These are phyloP conservation scores for Coenonympha arcania DNA, from an alignment of 2,888 invertebrate species.

Conservation along the genomic window DNA sequence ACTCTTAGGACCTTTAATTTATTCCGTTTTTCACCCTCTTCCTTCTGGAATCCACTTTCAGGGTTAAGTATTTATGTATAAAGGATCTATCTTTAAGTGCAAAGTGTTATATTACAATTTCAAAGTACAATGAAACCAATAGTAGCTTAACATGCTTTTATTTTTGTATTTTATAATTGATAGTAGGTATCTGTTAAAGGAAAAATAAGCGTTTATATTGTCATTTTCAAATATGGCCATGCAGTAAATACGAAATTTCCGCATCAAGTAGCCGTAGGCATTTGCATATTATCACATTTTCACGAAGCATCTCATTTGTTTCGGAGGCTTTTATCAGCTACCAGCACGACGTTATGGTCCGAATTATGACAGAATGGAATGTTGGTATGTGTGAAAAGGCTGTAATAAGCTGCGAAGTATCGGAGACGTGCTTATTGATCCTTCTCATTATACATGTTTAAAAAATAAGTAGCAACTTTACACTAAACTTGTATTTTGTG, in stretches of 20 bases:
- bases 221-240: too few relatives aligned
- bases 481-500: too few relatives aligned
- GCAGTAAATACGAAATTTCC: conserved; percentile 7
- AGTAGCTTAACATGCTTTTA: too few relatives aligned
- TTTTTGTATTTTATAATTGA: too few relatives aligned
- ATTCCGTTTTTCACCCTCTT: conserved; percentile 64
- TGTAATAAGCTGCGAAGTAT: conserved; percentile 35
- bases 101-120: conserved; percentile 55
- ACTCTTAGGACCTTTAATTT: conserved; percentile 64
- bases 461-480: too few relatives aligned
- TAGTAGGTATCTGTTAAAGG: too few relatives aligned
- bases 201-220: too few relatives aligned
- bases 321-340: conserved; percentile 45
- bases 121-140: conserved; percentile 47
- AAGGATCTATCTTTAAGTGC: conserved; percentile 67
- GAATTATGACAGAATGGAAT: conserved; percentile 46
- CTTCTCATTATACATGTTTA: too few relatives aligned
- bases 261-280: conserved; percentile 16
- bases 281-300: conserved; percentile 30
- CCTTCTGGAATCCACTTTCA: conserved; percentile 62
- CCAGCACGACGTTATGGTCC: conserved; percentile 45
- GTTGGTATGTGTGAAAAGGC: conserved; percentile 42
- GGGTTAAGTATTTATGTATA: conserved; percentile 66
- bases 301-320: conserved; percentile 40
- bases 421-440: conserved; percentile 16